Percentiles rank a stretch among this genome's conserved stretches.
Conservation (phyloP, 2,888 invertebrate species). For the Acrocera orbiculus region DNA sequence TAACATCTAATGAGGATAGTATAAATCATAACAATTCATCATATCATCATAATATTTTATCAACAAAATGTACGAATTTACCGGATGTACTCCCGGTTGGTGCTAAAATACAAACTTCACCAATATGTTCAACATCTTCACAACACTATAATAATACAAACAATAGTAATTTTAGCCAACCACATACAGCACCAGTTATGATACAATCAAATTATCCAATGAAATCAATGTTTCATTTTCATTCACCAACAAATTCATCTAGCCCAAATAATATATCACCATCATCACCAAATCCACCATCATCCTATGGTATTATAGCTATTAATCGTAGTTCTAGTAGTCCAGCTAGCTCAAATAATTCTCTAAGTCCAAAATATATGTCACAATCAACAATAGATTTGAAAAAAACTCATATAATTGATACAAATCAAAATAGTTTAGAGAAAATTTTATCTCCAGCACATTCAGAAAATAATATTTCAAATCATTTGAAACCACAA, state of each 20-base stretch:
- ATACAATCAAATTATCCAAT: conserved; percentile 13
- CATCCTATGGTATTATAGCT: neutral
- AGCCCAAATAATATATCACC: conserved; percentile 7
- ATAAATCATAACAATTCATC: conserved; percentile 17
- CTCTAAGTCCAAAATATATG: conserved; percentile 24
- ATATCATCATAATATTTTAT: conserved; percentile 10
- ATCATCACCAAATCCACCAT: conserved; percentile 16
- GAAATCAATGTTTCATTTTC: conserved; percentile 21
- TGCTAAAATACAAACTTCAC: conserved; percentile 30
- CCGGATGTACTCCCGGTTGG: conserved; percentile 40
- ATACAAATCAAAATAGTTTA: conserved; percentile 19
- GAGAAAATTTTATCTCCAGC: conserved; percentile 22
- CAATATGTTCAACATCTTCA: conserved; percentile 15
- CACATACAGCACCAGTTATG: conserved; percentile 19
- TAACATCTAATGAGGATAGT: conserved; percentile 44
- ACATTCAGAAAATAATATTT: conserved; percentile 27
- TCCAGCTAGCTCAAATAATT: conserved; percentile 9
- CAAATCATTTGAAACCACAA: conserved; percentile 2
- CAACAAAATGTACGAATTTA: conserved; percentile 27
- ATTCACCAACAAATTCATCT: conserved; percentile 16
- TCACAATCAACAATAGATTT: conserved; percentile 29
- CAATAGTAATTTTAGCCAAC: conserved; percentile 21
- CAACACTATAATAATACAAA: conserved; percentile 16
- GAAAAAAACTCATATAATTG: conserved; percentile 27
- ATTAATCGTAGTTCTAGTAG: neutral